These are phyloP conservation scores for Zoanthus sansibaricus DNA, from an alignment of 92 coral and sea anemone genomes.

Conservation along the genomic window DNA sequence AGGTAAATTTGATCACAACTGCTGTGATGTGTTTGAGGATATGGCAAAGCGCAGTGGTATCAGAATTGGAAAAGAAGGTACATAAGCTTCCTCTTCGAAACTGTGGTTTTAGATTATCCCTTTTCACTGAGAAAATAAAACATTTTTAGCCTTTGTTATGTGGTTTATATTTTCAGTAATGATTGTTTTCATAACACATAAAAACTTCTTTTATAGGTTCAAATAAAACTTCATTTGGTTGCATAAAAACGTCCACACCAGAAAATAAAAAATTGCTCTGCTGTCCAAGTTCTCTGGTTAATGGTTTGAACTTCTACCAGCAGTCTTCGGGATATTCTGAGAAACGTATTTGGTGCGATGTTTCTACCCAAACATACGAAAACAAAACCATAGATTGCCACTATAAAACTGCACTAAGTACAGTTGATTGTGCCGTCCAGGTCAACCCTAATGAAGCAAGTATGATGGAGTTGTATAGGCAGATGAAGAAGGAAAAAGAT, in stretches of 20 bases:
- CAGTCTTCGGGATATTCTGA: not conserved
- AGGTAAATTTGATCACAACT: not conserved
- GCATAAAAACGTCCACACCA: slow-evolving; percentile 8
- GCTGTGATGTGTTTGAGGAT: slow-evolving; percentile 58
- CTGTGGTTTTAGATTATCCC: no score
- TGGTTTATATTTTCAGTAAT: no score
- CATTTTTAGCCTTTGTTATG: no score
- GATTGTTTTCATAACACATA: not conserved
- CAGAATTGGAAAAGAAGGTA: slow-evolving; percentile 54
- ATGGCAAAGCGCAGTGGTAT: slow-evolving; percentile 74
- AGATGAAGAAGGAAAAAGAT: slow-evolving; percentile 41
- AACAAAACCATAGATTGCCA: slow-evolving; percentile 8
- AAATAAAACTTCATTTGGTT: not conserved
- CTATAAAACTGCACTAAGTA: slow-evolving; percentile 43
- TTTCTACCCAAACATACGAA: slow-evolving; percentile 50
- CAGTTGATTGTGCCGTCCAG: slow-evolving; percentile 55
- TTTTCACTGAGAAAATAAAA: no score
- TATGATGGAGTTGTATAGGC: slow-evolving; percentile 62
- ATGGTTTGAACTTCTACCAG: slow-evolving; percentile 1
- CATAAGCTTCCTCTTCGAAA: no score
- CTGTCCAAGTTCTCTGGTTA: not conserved
- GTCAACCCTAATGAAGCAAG: slow-evolving; percentile 64
- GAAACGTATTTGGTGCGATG: slow-evolving; percentile 12
- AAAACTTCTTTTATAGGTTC: not conserved
- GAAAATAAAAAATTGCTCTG: not conserved